Percentiles rank a stretch among this genome's conserved stretches.
Conservation (phyloP, 2,113 vertebrate genomes). For the Dipodomys ordii region DNA sequence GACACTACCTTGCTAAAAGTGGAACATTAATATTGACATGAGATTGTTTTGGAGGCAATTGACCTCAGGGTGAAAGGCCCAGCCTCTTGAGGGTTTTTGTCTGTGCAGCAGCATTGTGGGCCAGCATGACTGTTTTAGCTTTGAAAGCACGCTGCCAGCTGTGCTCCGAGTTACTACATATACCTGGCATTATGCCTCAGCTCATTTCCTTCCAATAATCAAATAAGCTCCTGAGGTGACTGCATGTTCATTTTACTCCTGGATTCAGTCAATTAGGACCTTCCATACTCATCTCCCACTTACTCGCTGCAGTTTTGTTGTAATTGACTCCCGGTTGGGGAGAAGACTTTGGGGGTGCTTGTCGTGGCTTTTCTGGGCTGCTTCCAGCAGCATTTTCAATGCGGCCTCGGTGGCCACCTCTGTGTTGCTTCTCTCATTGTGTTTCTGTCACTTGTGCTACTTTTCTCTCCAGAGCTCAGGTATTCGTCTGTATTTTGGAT, state of each 20-base stretch:
- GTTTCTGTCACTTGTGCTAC: background rate
- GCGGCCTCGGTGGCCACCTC: background rate
- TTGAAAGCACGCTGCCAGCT: constrained; percentile 5
- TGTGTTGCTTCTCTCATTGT: background rate
- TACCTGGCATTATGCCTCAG: constrained; percentile 20
- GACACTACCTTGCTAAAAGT: background rate
- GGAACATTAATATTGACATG: background rate
- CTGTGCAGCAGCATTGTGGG: background rate
- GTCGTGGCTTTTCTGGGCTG: background rate
- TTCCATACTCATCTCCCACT: constrained; percentile 44
- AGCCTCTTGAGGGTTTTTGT: background rate
- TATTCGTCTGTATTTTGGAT: background rate
- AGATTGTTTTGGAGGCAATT: background rate
- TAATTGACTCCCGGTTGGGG: constrained; percentile 10
- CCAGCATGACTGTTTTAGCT: background rate
- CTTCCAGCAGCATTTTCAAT: background rate
- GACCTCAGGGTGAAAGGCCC: background rate
- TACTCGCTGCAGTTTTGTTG: constrained; percentile 5
- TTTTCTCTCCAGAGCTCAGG: background rate
- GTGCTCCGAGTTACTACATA: background rate
- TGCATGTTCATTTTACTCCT: constrained; percentile 43
- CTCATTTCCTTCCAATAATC: constrained; percentile 22
- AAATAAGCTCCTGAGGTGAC: constrained; percentile 23
- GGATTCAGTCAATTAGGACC: background rate
- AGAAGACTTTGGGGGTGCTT: constrained; percentile 37